phyloP scores from a whole-genome alignment of 2,113 vertebrate species.

The Sus scrofa region DNA sequence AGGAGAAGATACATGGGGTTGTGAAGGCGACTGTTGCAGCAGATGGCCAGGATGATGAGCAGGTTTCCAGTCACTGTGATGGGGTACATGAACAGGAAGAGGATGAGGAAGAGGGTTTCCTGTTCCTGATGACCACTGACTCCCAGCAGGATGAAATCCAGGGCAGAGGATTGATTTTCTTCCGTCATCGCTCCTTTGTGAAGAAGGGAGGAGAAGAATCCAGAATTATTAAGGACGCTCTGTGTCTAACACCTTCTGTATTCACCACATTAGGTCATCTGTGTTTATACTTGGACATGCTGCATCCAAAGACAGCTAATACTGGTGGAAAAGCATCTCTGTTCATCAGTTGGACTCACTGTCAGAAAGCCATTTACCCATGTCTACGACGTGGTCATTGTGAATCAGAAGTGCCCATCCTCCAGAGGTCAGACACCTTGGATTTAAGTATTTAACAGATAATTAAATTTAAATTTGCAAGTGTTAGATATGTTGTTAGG shows the following conservation, averaged over 20 bases:
- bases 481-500: not conserved
- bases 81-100: slow-evolving; percentile 77
- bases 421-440: not conserved
- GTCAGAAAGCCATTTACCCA: not conserved
- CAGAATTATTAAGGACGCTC: not conserved
- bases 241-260: not conserved
- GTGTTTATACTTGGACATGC: not conserved
- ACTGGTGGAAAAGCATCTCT: not conserved
- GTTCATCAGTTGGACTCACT: not conserved
- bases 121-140: slow-evolving; percentile 47
- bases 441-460: not conserved
- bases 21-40: not conserved
- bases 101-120: slow-evolving; percentile 58
- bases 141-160: slow-evolving; percentile 70
- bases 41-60: slow-evolving; percentile 71
- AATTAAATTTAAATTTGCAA: not conserved
- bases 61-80: slow-evolving; percentile 71
- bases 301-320: not conserved
- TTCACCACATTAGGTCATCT: not conserved
- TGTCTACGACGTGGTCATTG: too few species aligned
- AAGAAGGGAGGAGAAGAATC: not conserved
- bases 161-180: slow-evolving; percentile 50
- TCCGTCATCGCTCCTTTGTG: slow-evolving; percentile 27
- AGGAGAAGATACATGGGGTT: slow-evolving; percentile 82
- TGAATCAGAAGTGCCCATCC: not conserved